Evolutionary conservation across 2,888 invertebrate species (phyloP).

Genomic region (Chymomyza fuscimana): DNA sequence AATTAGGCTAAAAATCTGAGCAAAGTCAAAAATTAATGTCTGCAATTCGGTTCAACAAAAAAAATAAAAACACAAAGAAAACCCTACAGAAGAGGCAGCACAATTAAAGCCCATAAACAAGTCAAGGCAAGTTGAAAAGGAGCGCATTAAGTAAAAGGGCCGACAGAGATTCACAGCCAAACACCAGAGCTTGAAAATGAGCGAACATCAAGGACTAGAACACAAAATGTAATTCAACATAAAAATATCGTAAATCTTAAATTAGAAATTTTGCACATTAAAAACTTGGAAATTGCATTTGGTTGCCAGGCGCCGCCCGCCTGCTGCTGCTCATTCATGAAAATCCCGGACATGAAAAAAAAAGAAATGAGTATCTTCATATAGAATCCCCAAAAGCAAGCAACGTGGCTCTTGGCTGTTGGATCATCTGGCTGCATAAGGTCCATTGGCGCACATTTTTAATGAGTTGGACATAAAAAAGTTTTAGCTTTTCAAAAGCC

Average conservation of each 20-base stretch:
- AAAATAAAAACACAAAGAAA: background rate
- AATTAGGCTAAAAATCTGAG: constrained; percentile 21
- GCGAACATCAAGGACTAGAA: constrained; percentile 51
- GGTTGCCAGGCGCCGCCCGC: constrained; percentile 28
- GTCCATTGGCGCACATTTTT: constrained; percentile 70
- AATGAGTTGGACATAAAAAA: constrained; percentile 75
- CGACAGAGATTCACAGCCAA: constrained; percentile 57
- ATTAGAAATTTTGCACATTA: constrained; percentile 76
- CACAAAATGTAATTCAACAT: constrained; percentile 66
- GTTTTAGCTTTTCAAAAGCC: constrained; percentile 68
- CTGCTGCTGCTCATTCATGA: constrained; percentile 36
- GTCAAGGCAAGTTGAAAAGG: constrained; percentile 42
- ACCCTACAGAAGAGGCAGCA: constrained; percentile 21
- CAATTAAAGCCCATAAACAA: constrained; percentile 53
- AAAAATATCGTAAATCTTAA: constrained; percentile 75
- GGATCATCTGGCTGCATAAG: constrained; percentile 31
- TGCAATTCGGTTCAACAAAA: background rate
- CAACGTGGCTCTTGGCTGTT: constrained; percentile 20
- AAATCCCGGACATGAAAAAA: constrained; percentile 16
- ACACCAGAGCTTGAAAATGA: constrained; percentile 65
- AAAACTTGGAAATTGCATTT: constrained; percentile 75
- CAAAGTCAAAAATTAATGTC: constrained; percentile 6
- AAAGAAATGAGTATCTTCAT: constrained; percentile 27
- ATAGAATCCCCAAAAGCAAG: constrained; percentile 45
- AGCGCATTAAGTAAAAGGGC: constrained; percentile 29